phyloP scores from a whole-genome alignment of 2,797 vertebrate species.

The Galaxias olidus region DNA sequence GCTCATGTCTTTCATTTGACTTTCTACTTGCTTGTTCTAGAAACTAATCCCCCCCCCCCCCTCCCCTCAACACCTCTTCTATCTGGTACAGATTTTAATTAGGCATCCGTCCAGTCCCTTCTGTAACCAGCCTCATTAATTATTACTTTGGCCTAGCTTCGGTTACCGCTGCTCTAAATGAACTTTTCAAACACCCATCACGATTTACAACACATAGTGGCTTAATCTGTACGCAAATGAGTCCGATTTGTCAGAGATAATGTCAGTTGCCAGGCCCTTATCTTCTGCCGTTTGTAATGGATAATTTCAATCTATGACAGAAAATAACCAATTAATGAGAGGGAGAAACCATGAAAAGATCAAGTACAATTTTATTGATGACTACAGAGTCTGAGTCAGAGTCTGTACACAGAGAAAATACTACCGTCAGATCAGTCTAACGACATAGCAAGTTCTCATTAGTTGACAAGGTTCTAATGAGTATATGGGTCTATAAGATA shows the following conservation, averaged over 20 bases:
- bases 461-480: no score
- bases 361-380: no score
- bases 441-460: no score
- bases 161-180: conserved; percentile 58
- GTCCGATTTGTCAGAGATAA: conserved; percentile 46
- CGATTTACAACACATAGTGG: conserved; percentile 66
- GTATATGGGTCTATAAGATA: no score
- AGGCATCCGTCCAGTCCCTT: conserved; percentile 60
- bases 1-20: conserved; percentile 9
- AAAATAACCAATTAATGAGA: no score
- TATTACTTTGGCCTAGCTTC: conserved; percentile 66
- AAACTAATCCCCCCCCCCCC: conserved; percentile 9
- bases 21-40: conserved; percentile 20
- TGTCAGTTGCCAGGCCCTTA: conserved; percentile 34
- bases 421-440: no score
- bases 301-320: no score
- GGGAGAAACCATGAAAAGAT: no score
- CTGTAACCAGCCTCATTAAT: conserved; percentile 72
- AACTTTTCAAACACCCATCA: conserved; percentile 74
- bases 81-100: conserved; percentile 61
- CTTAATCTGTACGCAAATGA: conserved; percentile 65
- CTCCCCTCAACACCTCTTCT: conserved; percentile 44
- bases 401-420: no score
- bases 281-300: conserved; percentile 31
- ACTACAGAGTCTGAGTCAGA: no score